phyloP scores from a whole-genome alignment of 2,797 vertebrate genomes.

The Oceanodroma leucorhoa region DNA sequence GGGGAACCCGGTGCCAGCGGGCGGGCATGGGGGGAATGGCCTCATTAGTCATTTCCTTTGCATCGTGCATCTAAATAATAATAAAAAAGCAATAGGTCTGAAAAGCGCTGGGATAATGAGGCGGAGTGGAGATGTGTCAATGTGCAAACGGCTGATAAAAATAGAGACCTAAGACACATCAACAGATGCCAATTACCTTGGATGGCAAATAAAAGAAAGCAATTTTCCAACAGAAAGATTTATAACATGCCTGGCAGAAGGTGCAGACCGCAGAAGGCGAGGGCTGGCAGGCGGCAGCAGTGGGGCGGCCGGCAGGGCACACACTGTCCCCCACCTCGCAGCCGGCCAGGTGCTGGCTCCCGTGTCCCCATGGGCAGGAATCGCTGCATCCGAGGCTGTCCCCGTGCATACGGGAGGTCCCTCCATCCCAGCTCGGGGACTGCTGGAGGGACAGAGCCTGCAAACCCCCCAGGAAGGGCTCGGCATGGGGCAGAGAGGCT shows the following conservation, averaged over 20 bases:
- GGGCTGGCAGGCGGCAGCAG: background rate
- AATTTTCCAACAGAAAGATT: background rate
- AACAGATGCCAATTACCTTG: background rate
- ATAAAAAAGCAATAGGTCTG: conserved; percentile 8
- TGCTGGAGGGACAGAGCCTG: background rate
- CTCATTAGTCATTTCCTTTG: background rate
- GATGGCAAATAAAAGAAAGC: background rate
- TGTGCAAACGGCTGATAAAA: background rate
- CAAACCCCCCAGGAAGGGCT: background rate
- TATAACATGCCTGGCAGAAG: background rate
- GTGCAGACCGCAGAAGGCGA: background rate
- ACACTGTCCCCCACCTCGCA: rapidly evolving
- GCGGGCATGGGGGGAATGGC: background rate
- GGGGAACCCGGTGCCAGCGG: background rate
- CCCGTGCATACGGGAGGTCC: rapidly evolving
- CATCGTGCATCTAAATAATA: background rate
- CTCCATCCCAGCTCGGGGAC: background rate
- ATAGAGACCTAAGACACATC: background rate
- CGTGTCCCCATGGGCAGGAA: background rate
- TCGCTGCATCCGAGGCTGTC: background rate
- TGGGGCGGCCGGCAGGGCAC: background rate
- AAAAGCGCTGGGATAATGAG: background rate
- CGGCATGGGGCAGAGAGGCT: rapidly evolving
- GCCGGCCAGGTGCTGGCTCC: background rate
- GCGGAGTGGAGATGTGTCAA: background rate